A percentile compares a stretch with the other conserved stretches of the same genome.
These are phyloP conservation scores for Tetraodon nigroviridis DNA, from an alignment of 2,113 vertebrate species.

Conservation along the genomic window DNA sequence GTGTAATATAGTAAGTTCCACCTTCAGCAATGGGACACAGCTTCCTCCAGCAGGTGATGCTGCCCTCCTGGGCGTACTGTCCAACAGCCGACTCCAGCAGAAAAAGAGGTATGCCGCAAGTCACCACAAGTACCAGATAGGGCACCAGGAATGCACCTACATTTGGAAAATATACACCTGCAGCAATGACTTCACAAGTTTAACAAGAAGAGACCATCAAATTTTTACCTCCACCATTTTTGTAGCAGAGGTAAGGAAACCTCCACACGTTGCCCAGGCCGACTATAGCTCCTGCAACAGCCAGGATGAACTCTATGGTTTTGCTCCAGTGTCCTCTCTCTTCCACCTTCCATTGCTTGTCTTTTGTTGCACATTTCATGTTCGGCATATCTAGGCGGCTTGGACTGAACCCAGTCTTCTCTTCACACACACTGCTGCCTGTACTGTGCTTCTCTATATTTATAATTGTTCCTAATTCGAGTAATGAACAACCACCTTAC, in stretches of 20 bases:
- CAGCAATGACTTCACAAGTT: neutral
- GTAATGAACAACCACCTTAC: constrained; percentile 22
- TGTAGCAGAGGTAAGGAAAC: constrained; percentile 77
- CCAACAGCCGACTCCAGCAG: constrained; percentile 25
- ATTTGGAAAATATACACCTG: neutral
- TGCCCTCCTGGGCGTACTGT: constrained; percentile 71
- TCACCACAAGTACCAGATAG: constrained; percentile 70
- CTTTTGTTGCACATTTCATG: neutral
- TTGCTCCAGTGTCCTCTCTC: constrained; percentile 72
- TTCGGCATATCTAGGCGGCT: neutral
- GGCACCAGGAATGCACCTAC: constrained; percentile 74
- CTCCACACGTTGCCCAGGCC: constrained; percentile 77
- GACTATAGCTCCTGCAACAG: constrained; percentile 69
- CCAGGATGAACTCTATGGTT: constrained; percentile 70
- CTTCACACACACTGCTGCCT: no score
- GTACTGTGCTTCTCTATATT: no score
- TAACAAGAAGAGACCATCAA: neutral
- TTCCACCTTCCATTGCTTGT: constrained; percentile 19
- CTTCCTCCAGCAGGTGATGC: constrained; percentile 72
- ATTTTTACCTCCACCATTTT: constrained; percentile 75
- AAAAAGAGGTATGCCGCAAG: no score
- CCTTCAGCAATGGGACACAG: constrained; percentile 71
- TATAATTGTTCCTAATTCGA: no score
- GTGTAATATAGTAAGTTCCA: constrained; percentile 14
- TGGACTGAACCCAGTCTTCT: no score